Evolutionary conservation across 2,113 vertebrate genomes (phyloP).

Genomic region (Lamprotornis superbus): DNA sequence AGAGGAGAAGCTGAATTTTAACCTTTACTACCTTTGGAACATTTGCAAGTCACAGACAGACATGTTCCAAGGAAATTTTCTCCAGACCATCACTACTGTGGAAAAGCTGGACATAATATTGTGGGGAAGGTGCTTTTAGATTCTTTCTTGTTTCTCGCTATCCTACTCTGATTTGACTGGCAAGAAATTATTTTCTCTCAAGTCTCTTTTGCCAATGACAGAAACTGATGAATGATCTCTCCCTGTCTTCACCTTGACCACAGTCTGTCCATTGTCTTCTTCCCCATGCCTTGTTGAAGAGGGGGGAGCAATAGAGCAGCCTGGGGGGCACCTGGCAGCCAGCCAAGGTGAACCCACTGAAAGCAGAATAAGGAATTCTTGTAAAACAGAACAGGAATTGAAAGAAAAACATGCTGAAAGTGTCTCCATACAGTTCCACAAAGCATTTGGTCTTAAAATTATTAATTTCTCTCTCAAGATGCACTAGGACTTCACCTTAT

Average conservation of each 20-base stretch:
- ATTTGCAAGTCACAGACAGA: neutral
- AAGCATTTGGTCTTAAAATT: neutral
- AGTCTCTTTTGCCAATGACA: neutral
- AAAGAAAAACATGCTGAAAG: neutral
- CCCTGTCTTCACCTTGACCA: neutral
- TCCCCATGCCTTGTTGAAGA: neutral
- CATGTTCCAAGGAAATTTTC: neutral
- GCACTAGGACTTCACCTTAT: neutral
- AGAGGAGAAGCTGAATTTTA: neutral
- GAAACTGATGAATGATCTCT: neutral
- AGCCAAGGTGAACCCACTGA: neutral
- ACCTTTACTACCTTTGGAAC: neutral
- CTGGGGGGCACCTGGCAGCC: neutral
- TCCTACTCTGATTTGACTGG: neutral
- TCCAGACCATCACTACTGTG: neutral
- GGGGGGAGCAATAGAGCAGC: neutral
- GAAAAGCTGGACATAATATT: neutral
- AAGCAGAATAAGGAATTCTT: neutral
- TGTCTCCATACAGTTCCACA: neutral
- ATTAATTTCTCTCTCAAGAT: neutral
- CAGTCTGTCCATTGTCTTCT: neutral
- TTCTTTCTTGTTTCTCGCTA: rapidly evolving
- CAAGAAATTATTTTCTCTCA: neutral
- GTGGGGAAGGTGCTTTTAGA: neutral
- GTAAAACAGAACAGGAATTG: neutral